Percentiles rank a stretch among this genome's conserved stretches.
Conservation (phyloP, 2,888 invertebrate species). For the Oscheius myriophilus region DNA sequence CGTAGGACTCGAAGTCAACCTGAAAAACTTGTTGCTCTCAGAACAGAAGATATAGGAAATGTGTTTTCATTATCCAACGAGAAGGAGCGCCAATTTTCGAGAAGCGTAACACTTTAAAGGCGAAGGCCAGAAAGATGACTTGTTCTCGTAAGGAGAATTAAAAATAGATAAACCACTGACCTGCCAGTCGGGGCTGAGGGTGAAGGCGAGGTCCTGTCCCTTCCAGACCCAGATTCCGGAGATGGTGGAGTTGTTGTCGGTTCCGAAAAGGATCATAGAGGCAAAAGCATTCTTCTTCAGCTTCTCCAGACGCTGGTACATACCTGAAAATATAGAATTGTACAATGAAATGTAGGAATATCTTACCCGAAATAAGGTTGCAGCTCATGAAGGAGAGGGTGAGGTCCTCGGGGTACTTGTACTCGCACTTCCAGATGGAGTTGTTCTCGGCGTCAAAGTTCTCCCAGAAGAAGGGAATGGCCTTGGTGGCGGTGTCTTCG, state of each 20-base stretch:
- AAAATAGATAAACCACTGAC: conserved; percentile 33
- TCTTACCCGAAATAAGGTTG: conserved; percentile 88
- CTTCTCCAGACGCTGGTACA: conserved; percentile 97
- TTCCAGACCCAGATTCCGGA: conserved; percentile 98
- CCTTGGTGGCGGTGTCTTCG: conserved; percentile 85
- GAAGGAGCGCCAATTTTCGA: conserved; percentile 48
- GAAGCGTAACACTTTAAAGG: conserved; percentile 48
- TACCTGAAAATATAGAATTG: conserved; percentile 77
- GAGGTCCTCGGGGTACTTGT: conserved; percentile 92
- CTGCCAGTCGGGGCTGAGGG: conserved; percentile 74
- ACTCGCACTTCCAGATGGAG: conserved; percentile 96
- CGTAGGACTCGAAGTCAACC: conserved; percentile 94
- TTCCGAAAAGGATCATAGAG: conserved; percentile 90
- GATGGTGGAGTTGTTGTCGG: conserved; percentile 89
- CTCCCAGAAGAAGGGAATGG: conserved; percentile 97
- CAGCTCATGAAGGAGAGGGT: conserved; percentile 95
- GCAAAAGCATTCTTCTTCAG: conserved; percentile 96
- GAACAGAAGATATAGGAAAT: conserved; percentile 39
- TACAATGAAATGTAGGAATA: conserved; percentile 5
- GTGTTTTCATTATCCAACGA: conserved; percentile 46
- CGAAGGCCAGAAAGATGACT: conserved; percentile 44
- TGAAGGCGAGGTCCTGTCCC: conserved; percentile 90
- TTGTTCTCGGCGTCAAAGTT: conserved; percentile 90
- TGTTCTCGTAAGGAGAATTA: conserved; percentile 31
- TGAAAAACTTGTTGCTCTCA: conserved; percentile 42